phyloP scores from a whole-genome alignment of 2,797 vertebrate species.

The Ptychadena robeensis region DNA sequence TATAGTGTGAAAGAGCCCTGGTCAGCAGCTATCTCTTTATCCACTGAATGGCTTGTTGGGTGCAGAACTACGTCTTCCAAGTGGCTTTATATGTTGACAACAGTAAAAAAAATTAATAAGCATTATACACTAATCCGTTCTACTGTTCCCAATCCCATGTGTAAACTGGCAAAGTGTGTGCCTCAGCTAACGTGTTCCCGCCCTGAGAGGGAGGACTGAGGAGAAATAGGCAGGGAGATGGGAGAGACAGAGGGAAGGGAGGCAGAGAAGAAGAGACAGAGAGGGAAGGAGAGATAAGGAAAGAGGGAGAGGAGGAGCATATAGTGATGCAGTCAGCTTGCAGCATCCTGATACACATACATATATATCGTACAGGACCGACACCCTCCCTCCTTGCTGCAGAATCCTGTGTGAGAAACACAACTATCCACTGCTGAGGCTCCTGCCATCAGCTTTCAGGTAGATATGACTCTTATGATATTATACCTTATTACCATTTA shows the following conservation, averaged over 20 bases:
- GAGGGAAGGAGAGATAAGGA: slow-evolving; percentile 18
- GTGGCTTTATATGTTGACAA: background rate
- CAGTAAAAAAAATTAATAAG: background rate
- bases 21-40: background rate
- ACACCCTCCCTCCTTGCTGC: slow-evolving; percentile 56
- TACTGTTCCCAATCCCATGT: too few relatives aligned
- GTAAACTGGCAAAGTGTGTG: slow-evolving; percentile 7
- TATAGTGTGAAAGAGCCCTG: background rate
- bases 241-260: slow-evolving; percentile 20
- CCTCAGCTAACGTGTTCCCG: slow-evolving; percentile 28
- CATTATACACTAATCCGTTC: too few relatives aligned
- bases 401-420: slow-evolving; percentile 66
- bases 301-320: slow-evolving; percentile 75
- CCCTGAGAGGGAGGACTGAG: slow-evolving; percentile 33
- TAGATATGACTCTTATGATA: slow-evolving; percentile 4
- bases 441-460: slow-evolving; percentile 24
- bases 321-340: slow-evolving; percentile 79
- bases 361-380: slow-evolving; percentile 53
- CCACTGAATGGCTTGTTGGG: background rate
- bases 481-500: background rate
- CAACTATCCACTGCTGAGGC: slow-evolving; percentile 37
- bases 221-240: slow-evolving; percentile 30
- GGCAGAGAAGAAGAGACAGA: background rate
- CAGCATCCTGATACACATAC: slow-evolving; percentile 75
- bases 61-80: background rate